Conservation (phyloP, 2,888 invertebrate genomes). For the Serrognathus titanus region DNA sequence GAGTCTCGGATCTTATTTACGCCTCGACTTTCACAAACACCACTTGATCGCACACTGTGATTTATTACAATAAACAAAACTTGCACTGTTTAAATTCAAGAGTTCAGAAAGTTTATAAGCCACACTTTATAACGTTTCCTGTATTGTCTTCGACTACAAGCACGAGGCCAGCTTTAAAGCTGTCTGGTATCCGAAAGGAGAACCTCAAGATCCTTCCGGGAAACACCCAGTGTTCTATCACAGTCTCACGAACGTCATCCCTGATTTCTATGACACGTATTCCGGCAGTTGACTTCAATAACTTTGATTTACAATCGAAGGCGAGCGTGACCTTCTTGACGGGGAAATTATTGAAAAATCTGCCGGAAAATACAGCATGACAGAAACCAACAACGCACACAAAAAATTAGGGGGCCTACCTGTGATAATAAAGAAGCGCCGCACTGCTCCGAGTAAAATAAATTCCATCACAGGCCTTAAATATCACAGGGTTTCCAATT, state of each 20-base stretch:
- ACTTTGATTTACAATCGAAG: conserved; percentile 37
- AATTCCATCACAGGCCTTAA: conserved; percentile 51
- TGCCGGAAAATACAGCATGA: neutral
- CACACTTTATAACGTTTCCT: conserved; percentile 62
- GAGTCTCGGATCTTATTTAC: neutral
- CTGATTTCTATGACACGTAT: conserved; percentile 66
- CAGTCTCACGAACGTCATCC: conserved; percentile 58
- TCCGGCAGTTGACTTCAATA: conserved; percentile 61
- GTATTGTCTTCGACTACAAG: conserved; percentile 66
- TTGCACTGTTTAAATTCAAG: no score
- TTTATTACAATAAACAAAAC: no score
- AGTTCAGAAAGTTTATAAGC: no score
- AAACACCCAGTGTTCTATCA: conserved; percentile 63
- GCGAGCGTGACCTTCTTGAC: conserved; percentile 2
- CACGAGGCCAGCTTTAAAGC: conserved; percentile 49
- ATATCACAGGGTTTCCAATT: no score
- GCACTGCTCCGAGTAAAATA: conserved; percentile 64
- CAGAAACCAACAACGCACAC: conserved; percentile 4
- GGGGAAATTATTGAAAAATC: conserved; percentile 12
- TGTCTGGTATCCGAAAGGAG: conserved; percentile 56
- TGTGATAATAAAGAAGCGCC: conserved; percentile 62
- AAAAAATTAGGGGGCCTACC: conserved; percentile 42
- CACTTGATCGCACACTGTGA: no score
- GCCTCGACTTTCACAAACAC: neutral
- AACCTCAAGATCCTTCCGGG: conserved; percentile 56